These are phyloP conservation scores for Cirrhinus mrigala DNA, from an alignment of 2,797 vertebrate genomes.

Conservation along the genomic window DNA sequence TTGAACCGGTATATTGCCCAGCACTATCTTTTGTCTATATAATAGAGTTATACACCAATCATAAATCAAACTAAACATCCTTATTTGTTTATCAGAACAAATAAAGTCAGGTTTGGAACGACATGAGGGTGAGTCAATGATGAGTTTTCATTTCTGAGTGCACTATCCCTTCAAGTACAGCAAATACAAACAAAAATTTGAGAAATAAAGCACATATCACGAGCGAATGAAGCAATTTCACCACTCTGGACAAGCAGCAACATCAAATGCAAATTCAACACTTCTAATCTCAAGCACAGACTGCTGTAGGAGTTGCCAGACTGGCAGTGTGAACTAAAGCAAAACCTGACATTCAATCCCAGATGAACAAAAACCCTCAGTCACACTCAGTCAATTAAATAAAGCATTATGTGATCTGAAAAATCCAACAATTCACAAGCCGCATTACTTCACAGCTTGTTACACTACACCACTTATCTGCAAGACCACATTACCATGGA, in stretches of 20 bases:
- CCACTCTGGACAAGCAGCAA: not conserved
- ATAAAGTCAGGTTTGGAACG: not conserved
- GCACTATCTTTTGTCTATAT: not conserved
- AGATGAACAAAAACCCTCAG: not conserved
- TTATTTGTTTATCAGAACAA: not conserved
- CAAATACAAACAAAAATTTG: not conserved
- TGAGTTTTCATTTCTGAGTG: not conserved
- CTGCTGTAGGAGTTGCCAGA: not conserved
- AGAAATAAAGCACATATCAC: not conserved
- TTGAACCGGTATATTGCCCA: too few species aligned
- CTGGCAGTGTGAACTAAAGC: not conserved
- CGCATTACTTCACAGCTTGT: not conserved
- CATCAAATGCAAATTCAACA: constrained; percentile 2
- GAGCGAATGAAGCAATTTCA: not conserved
- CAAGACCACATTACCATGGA: not conserved
- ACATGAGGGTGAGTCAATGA: not conserved
- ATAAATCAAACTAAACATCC: not conserved
- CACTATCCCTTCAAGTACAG: not conserved
- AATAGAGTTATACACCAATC: not conserved
- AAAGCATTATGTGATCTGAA: constrained; percentile 1
- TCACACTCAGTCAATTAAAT: constrained; percentile 8
- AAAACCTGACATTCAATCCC: not conserved
- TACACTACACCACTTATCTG: not conserved
- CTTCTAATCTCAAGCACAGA: not conserved
- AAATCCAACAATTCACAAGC: not conserved